Conservation (phyloP, 2,113 vertebrate genomes). For the Tragelaphus imberbis region DNA sequence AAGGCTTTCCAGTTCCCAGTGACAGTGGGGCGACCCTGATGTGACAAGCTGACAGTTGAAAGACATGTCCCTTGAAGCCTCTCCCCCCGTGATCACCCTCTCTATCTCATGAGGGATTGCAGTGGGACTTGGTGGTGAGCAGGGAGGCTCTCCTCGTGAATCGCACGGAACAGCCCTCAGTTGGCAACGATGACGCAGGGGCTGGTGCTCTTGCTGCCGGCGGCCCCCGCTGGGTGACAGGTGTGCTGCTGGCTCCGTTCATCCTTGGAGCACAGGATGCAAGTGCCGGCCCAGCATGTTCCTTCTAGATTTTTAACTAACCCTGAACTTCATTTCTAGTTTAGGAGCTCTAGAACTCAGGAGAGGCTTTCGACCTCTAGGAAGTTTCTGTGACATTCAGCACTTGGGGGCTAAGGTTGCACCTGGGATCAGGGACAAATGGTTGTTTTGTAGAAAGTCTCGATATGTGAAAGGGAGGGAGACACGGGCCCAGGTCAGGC, state of each 20-base stretch:
- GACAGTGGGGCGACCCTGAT: neutral
- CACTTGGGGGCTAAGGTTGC: neutral
- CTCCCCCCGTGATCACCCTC: neutral
- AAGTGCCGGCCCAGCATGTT: too few relatives aligned
- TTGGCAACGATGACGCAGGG: fast-evolving
- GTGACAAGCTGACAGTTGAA: conserved; percentile 2
- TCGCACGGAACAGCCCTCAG: fast-evolving
- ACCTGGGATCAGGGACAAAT: neutral
- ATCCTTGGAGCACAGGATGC: neutral
- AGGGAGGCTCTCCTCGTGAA: neutral
- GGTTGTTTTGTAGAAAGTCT: neutral
- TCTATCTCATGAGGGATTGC: fast-evolving
- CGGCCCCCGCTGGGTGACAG: fast-evolving
- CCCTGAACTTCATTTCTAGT: neutral
- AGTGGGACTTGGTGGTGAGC: neutral
- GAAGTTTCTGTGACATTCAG: neutral
- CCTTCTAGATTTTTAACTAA: neutral
- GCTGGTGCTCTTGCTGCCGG: fast-evolving
- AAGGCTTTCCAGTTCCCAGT: neutral
- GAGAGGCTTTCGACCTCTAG: neutral
- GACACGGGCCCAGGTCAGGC: fast-evolving
- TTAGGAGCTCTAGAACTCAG: neutral
- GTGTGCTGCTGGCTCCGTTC: neutral
- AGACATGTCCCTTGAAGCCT: neutral
- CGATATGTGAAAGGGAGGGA: neutral